Conservation (phyloP, 2,797 vertebrate species). For the Microcaecilia unicolor region DNA sequence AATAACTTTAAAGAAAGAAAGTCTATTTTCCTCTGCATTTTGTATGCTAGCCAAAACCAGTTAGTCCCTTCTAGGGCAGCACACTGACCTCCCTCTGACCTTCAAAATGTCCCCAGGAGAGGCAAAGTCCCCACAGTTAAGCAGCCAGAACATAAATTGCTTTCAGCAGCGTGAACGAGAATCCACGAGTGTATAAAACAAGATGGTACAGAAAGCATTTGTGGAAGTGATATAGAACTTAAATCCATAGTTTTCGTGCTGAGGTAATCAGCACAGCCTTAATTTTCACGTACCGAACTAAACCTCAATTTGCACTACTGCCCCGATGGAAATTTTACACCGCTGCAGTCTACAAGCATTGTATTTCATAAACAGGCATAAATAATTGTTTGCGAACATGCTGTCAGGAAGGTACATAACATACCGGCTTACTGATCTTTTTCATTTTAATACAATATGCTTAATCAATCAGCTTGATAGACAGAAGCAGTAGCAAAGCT, state of each 20-base stretch:
- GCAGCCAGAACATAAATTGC: too few species aligned
- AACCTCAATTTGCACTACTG: constrained; percentile 21
- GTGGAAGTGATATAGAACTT: constrained; percentile 11
- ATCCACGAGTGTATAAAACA: too few species aligned
- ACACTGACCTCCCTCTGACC: too few species aligned
- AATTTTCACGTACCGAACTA: constrained; percentile 11
- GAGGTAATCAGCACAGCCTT: constrained; percentile 3
- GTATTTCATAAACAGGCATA: constrained; percentile 19
- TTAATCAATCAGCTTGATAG: constrained; percentile 65
- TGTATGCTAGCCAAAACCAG: too few species aligned
- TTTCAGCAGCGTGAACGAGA: too few species aligned
- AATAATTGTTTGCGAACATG: constrained; percentile 19
- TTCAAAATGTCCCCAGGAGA: too few species aligned
- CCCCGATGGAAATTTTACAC: constrained; percentile 17
- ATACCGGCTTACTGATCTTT: constrained; percentile 34
- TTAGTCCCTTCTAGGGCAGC: too few species aligned
- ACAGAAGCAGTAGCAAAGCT: constrained; percentile 48
- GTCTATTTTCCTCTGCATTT: too few species aligned
- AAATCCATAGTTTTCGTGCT: constrained; percentile 10
- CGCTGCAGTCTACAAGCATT: constrained; percentile 14
- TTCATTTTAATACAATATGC: constrained; percentile 54
- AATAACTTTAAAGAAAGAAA: too few species aligned
- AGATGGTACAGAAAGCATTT: too few species aligned
- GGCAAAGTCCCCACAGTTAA: too few species aligned
- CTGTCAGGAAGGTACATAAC: constrained; percentile 26